Conservation (phyloP, 2,113 vertebrate genomes). For the Megaptera novaeangliae region DNA sequence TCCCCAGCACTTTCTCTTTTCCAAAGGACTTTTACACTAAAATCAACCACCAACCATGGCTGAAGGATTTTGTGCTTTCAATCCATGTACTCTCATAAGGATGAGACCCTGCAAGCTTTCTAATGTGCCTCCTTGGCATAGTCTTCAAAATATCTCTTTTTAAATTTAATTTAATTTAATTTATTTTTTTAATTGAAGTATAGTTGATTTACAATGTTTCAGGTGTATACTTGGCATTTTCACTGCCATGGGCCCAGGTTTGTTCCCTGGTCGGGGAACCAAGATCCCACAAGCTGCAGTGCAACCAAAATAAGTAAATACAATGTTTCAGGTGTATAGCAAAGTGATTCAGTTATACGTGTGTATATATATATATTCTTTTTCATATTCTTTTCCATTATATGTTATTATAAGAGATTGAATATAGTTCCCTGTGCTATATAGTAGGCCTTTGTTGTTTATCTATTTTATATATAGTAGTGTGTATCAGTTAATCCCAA, state of each 20-base stretch:
- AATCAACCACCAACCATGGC: background rate
- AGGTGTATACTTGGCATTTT: background rate
- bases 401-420: background rate
- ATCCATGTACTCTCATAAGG: background rate
- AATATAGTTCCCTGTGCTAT: background rate
- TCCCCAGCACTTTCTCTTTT: background rate
- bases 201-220: background rate
- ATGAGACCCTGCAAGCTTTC: background rate
- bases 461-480: background rate
- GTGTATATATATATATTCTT: background rate
- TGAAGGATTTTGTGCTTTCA: background rate
- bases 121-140: background rate
- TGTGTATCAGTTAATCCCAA: background rate
- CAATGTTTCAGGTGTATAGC: background rate
- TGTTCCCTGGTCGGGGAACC: background rate
- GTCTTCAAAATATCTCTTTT: background rate
- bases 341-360: background rate
- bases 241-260: background rate
- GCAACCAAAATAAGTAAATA: background rate
- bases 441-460: background rate
- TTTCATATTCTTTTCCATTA: background rate
- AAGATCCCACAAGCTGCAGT: background rate
- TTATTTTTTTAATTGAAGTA: background rate
- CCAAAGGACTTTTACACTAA: slow-evolving; percentile 7
- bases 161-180: background rate